phyloP scores from a whole-genome alignment of 2,113 vertebrate species.

The Pedetes capensis region DNA sequence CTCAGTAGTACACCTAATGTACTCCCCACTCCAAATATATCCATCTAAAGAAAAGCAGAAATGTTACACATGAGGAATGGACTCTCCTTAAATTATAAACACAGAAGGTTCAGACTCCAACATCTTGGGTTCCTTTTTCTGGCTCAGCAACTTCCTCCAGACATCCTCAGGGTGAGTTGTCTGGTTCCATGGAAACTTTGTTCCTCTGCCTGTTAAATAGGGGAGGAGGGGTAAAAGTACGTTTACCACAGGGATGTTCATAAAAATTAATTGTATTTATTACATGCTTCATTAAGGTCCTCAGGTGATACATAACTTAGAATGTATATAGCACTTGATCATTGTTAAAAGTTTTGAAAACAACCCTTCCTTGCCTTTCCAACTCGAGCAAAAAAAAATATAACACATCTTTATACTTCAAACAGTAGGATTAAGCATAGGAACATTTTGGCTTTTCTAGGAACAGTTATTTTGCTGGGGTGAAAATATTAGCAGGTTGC shows the following conservation, averaged over 20 bases:
- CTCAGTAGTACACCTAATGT: background rate
- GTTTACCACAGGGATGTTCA: conserved; percentile 14
- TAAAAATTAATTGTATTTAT: conserved; percentile 64
- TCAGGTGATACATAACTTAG: conserved; percentile 14
- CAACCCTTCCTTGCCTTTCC: conserved; percentile 16
- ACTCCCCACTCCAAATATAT: background rate
- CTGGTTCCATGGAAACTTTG: background rate
- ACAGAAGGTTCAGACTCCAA: background rate
- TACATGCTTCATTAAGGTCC: conserved; percentile 17
- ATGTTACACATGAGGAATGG: background rate
- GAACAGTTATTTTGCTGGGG: conserved; percentile 53
- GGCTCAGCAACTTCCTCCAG: background rate
- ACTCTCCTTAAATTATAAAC: background rate
- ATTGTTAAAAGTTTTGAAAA: conserved; percentile 34
- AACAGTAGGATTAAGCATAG: conserved; percentile 21
- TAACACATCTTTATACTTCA: conserved; percentile 16
- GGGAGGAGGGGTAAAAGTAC: background rate
- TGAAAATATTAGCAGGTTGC: conserved; percentile 48
- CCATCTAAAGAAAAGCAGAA: conserved; percentile 3
- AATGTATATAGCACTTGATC: conserved; percentile 29
- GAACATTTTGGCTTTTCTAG: conserved; percentile 32
- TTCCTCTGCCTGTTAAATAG: background rate
- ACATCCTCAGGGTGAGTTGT: background rate
- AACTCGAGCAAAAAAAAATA: conserved; percentile 19
- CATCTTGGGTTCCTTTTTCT: background rate